These are phyloP conservation scores for Bergia sp. DNA, from an alignment of 92 coral and sea anemone genomes.

Conservation along the genomic window DNA sequence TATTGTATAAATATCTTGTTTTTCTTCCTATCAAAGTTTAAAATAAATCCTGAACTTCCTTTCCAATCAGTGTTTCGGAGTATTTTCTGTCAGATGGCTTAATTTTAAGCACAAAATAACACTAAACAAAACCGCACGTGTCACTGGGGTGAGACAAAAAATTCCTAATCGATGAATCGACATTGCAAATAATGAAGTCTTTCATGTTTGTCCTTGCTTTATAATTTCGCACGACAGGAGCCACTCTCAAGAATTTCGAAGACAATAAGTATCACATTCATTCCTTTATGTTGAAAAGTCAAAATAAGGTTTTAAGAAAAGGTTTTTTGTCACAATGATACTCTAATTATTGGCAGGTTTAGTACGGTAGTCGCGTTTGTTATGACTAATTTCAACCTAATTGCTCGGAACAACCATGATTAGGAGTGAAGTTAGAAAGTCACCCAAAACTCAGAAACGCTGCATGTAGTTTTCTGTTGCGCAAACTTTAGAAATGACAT, in stretches of 20 bases:
- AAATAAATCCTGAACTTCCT: not conserved
- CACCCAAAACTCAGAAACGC: constrained; percentile 7
- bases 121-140: constrained; percentile 50
- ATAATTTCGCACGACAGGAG: constrained; percentile 42
- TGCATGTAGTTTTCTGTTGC: constrained; percentile 24
- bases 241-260: constrained; percentile 15
- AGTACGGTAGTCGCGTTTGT: constrained; percentile 22
- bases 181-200: constrained; percentile 30
- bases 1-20: not conserved
- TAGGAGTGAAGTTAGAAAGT: not conserved
- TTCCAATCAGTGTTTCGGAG: constrained; percentile 19
- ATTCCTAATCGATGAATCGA: constrained; percentile 45
- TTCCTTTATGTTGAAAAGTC: constrained; percentile 38
- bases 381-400: constrained; percentile 45
- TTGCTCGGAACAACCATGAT: constrained; percentile 43
- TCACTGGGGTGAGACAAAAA: constrained; percentile 36
- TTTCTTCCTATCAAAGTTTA: not conserved
- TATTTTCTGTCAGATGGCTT: constrained; percentile 14
- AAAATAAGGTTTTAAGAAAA: constrained; percentile 32
- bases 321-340: constrained; percentile 18
- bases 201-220: constrained; percentile 20
- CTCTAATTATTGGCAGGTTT: constrained; percentile 36
- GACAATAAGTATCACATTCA: constrained; percentile 48
- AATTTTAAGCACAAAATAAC: constrained; percentile 25
- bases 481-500: not conserved